Percentiles rank a stretch among this genome's conserved stretches.
Evolutionary conservation across 2,888 invertebrate genomes (phyloP).

Genomic region (Nineta flava): DNA sequence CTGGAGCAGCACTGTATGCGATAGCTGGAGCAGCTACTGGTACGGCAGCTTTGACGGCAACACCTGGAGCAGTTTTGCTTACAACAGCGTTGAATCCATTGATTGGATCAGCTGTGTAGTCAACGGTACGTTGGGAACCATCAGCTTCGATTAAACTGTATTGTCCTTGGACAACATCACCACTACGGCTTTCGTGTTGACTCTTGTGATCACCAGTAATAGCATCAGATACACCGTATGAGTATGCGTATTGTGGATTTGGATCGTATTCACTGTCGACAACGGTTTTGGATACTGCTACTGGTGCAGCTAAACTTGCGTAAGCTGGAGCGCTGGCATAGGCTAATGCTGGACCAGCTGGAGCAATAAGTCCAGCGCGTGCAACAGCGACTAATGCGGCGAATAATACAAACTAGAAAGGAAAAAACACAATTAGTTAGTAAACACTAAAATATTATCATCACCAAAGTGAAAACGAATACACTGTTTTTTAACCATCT

Average conservation of each 20-base stretch:
- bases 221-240: constrained; percentile 30
- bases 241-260: constrained; percentile 31
- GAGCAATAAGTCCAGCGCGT: constrained; percentile 14
- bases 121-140: constrained; percentile 29
- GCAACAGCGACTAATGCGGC: constrained; percentile 17
- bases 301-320: constrained; percentile 3
- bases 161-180: constrained; percentile 31
- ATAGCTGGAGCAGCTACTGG: constrained; percentile 8
- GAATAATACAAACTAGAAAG: constrained; percentile 17
- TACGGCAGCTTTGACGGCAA: constrained; percentile 20
- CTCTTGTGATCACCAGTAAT: constrained; percentile 32
- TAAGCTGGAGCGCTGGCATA: constrained; percentile 4
- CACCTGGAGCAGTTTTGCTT: constrained; percentile 16
- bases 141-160: constrained; percentile 31
- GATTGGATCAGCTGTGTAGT: constrained; percentile 32
- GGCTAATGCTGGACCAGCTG: neutral
- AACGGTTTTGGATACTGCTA: constrained; percentile 17
- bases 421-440: neutral
- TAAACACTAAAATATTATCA: neutral
- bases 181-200: constrained; percentile 29
- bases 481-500: too few relatives aligned
- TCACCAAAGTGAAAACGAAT: neutral
- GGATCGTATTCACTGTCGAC: constrained; percentile 24
- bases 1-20: constrained; percentile 5
- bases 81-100: constrained; percentile 34